A percentile compares a stretch with the other conserved stretches of the same genome.
These are phyloP conservation scores for Tiliacea citrago DNA, from an alignment of 2,888 invertebrate genomes.

Conservation along the genomic window DNA sequence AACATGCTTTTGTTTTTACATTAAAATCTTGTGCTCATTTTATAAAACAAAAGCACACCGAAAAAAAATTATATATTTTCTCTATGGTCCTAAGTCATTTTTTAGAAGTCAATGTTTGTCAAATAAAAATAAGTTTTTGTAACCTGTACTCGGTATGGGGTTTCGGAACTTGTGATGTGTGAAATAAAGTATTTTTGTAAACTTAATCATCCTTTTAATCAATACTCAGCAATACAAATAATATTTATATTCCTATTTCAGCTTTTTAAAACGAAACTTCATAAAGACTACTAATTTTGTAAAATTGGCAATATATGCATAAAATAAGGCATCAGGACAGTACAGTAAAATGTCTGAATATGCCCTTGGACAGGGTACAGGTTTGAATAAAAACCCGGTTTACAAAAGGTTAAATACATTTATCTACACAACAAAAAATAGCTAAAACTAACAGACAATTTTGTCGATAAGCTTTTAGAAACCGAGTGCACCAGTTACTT, in stretches of 20 bases:
- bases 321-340: no score
- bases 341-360: not conserved
- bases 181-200: constrained; percentile 74
- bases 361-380: not conserved
- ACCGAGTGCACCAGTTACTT: not conserved
- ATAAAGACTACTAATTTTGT: not conserved
- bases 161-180: constrained; percentile 65
- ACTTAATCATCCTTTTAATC: constrained; percentile 33
- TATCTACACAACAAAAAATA: not conserved
- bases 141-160: constrained; percentile 61
- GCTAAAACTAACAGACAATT: not conserved
- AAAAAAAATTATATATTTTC: constrained; percentile 72
- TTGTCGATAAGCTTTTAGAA: not conserved
- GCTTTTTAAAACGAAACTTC: not conserved
- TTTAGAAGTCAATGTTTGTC: constrained; percentile 47
- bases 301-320: not conserved
- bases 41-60: no score
- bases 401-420: not conserved
- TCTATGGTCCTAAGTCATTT: constrained; percentile 68
- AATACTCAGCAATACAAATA: not conserved
- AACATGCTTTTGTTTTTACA: no score
- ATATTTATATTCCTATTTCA: not conserved
- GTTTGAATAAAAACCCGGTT: not conserved
- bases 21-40: no score
- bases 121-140: constrained; percentile 70